Evolutionary conservation across 2,113 vertebrate species (phyloP).

Genomic region (Micronycteris hirsuta): DNA sequence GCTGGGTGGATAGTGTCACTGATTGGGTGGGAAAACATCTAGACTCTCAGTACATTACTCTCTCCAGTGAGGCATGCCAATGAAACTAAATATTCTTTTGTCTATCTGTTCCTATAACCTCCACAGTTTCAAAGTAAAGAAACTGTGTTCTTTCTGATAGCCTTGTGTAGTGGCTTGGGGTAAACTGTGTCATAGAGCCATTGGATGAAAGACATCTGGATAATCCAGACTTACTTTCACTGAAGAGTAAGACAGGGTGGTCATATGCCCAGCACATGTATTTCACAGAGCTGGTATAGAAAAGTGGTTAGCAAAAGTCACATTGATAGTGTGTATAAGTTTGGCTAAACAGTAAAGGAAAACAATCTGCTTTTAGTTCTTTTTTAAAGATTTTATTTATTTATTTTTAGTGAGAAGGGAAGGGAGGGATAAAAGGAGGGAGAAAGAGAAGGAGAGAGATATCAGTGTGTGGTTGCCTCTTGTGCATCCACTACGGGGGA

Average conservation of each 20-base stretch:
- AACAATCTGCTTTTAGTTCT: not conserved
- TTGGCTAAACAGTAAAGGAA: not conserved
- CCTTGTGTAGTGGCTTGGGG: not conserved
- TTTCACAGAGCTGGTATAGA: not conserved
- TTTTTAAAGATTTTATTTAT: no score
- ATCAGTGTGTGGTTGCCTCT: no score
- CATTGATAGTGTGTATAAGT: not conserved
- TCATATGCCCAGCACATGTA: accelerated
- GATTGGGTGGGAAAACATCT: not conserved
- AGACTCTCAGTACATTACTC: not conserved
- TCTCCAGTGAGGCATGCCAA: not conserved
- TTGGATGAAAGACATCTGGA: not conserved
- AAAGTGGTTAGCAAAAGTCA: not conserved
- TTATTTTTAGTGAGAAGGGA: no score
- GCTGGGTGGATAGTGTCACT: not conserved
- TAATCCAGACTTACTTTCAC: not conserved
- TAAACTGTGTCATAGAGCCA: not conserved
- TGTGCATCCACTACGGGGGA: no score
- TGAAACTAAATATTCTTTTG: not conserved
- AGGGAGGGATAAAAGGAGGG: no score
- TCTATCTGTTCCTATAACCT: not conserved
- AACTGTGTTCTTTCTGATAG: not conserved
- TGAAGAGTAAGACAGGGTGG: not conserved
- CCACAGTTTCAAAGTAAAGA: not conserved
- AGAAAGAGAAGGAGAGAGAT: no score